Percentiles rank a stretch among this genome's conserved stretches.
These are phyloP conservation scores for Apodemus sylvaticus DNA, from an alignment of 2,113 vertebrate genomes.

Conservation along the genomic window DNA sequence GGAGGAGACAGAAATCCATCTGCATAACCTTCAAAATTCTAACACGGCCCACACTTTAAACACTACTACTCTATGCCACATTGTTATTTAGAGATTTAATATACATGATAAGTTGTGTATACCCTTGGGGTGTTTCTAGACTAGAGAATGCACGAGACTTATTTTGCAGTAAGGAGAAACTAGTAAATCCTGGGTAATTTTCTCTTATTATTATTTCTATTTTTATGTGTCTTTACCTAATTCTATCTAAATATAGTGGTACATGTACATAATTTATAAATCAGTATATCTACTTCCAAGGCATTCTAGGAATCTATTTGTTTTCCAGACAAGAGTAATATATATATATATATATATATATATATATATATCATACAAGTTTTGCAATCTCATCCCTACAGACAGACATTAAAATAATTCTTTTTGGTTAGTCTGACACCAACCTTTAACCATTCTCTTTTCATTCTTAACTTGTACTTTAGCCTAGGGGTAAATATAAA, in stretches of 20 bases:
- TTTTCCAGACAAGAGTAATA: background rate
- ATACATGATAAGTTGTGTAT: background rate
- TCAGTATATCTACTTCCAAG: background rate
- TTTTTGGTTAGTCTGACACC: background rate
- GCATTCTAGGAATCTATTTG: background rate
- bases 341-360: no score
- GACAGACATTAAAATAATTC: background rate
- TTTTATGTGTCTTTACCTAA: background rate
- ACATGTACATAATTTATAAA: background rate
- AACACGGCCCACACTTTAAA: background rate
- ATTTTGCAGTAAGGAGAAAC: background rate
- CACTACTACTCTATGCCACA: background rate
- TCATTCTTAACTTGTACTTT: background rate
- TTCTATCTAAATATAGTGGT: background rate
- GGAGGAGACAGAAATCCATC: background rate
- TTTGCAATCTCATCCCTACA: background rate
- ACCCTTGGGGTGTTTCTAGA: rapidly evolving
- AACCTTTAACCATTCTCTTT: background rate
- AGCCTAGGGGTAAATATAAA: background rate
- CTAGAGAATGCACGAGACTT: background rate
- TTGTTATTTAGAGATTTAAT: background rate
- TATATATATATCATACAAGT: background rate
- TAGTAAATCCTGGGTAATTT: background rate
- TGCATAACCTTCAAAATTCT: background rate
- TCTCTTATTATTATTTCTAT: background rate